Evolutionary conservation across 2,888 invertebrate genomes (phyloP).

Genomic region (Luperina nickerlii): DNA sequence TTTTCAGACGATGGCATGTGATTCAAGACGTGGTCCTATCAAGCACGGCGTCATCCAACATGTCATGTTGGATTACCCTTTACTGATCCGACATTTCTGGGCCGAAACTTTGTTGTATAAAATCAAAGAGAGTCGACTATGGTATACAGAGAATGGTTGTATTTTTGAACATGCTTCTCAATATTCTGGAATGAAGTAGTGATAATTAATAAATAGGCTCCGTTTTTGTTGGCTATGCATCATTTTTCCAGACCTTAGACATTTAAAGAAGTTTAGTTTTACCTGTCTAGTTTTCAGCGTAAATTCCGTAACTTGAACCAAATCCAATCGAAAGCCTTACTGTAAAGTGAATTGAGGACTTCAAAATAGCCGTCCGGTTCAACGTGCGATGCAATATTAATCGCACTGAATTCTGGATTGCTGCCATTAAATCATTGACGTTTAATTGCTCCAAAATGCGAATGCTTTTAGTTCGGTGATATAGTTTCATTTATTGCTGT

Average conservation of each 20-base stretch:
- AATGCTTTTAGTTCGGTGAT: slow-evolving; percentile 65
- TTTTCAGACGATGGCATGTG: background rate
- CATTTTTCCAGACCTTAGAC: background rate
- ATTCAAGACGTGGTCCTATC: background rate
- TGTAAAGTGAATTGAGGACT: slow-evolving; percentile 62
- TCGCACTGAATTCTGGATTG: slow-evolving; percentile 67
- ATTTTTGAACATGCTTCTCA: background rate
- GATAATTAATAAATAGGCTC: background rate
- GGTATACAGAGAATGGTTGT: background rate
- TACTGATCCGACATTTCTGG: background rate
- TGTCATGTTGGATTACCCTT: background rate
- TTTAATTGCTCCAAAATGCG: slow-evolving; percentile 66
- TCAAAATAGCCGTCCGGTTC: slow-evolving; percentile 64
- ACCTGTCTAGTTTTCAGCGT: background rate
- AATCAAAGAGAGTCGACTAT: background rate
- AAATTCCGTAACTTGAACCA: slow-evolving; percentile 53
- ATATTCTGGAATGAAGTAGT: background rate
- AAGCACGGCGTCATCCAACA: background rate
- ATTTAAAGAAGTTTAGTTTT: background rate
- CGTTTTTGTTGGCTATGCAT: background rate
- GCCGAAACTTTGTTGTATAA: background rate
- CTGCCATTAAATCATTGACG: slow-evolving; percentile 68
- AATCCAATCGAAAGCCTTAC: slow-evolving; percentile 55
- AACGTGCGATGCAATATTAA: slow-evolving; percentile 72
- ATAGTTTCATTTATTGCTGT: slow-evolving; percentile 52